Base-by-base conservation (phyloP, 2,113 vertebrate genomes). In the Plecotus auritus region DNA sequence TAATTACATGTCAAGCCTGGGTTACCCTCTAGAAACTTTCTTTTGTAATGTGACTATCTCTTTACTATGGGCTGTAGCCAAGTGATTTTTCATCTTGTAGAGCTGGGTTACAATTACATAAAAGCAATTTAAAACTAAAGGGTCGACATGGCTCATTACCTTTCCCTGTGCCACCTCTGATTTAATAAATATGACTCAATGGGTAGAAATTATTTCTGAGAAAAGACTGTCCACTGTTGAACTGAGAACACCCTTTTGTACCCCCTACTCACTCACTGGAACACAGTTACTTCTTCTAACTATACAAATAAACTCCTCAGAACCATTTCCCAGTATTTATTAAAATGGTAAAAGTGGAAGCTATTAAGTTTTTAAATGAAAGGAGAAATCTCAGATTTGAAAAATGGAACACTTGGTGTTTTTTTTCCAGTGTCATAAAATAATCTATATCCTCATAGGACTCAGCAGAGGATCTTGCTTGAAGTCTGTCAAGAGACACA, bases 71-170 rank as follows among this genome's bases (percentile, higher is more conserved):
- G 66, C 72, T 82, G 23, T 37, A 82, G 61, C 45, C 69, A 97
- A 96, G 90, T 86, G 37, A 81, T 49, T 54, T 95, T 93, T 92
- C 64, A 74, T 95, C 87, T 81, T 76, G 67, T 56, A 45, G 88
- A 92, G 64, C 84, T 93, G 61, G 61, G 77, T 85, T 88, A 96
- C 88, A 85, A 78, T 88, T 88, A 96, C 74, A 42, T 47, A 77
- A 94, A 96, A 82, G 76, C 90, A 83, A 90, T 97, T 96, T 90
- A 93, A 54, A 92, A 78, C 59, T 66, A 64, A 96, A 96, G 32
- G 82, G 67, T 90, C 35, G 49, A 45, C 56, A 76, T 66, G 93
- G 82, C 84, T 96, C 69, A 86, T 94, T 96, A 93, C 88, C 70
- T 90, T 90, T n/a, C 32, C 45, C 81, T 88, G 51, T 83, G 56